These are phyloP conservation scores for Peromyscus eremicus DNA, from an alignment of 2,797 vertebrate genomes.

Conservation along the genomic window DNA sequence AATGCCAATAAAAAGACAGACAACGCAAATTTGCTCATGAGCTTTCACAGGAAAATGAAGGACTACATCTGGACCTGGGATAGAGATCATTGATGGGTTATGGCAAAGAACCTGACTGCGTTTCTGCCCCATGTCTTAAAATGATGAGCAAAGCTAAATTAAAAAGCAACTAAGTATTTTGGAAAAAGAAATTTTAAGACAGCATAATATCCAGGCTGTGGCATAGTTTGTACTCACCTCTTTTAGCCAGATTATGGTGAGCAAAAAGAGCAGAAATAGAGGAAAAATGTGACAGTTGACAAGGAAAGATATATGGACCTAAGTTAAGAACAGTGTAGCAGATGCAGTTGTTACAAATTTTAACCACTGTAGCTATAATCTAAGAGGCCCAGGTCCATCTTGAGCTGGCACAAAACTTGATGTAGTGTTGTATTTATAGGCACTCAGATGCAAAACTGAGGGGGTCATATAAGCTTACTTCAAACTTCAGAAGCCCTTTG, in stretches of 20 bases:
- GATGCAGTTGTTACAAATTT: neutral
- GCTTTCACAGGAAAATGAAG: neutral
- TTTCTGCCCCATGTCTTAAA: neutral
- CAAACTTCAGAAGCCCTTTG: neutral
- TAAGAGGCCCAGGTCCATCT: neutral
- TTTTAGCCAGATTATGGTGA: neutral
- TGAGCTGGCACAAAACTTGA: neutral
- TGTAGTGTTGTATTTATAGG: neutral
- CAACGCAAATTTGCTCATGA: neutral
- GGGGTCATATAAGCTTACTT: neutral
- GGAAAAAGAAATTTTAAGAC: neutral
- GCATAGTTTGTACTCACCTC: neutral
- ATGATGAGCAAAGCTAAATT: neutral
- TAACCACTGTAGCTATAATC: neutral
- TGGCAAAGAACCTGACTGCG: neutral
- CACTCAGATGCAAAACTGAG: neutral
- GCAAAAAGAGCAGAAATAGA: neutral
- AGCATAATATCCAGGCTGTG: neutral
- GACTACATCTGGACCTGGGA: neutral
- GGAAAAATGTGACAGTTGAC: neutral
- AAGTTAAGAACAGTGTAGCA: too few relatives aligned
- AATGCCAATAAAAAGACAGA: neutral
- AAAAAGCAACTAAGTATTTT: neutral
- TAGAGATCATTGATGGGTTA: neutral
- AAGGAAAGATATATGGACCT: neutral